A percentile compares a stretch with the other conserved stretches of the same genome.
These are phyloP conservation scores for Clarias platycephalus DNA, from an alignment of 2,797 vertebrate genomes.

Conservation along the genomic window DNA sequence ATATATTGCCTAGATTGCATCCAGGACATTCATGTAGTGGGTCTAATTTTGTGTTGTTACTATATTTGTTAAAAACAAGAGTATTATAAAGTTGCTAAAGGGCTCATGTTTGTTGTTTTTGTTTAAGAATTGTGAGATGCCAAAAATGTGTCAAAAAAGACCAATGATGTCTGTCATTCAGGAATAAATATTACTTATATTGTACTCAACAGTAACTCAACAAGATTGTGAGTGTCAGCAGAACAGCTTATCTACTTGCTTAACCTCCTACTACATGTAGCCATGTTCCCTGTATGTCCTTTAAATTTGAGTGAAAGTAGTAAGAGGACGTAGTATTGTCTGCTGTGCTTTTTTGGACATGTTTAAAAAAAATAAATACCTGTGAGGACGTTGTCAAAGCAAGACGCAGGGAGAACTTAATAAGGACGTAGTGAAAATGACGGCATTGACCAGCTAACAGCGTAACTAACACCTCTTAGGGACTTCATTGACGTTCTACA, in stretches of 20 bases:
- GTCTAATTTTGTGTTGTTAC: constrained; percentile 16
- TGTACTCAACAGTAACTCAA: background rate
- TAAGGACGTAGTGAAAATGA: too few relatives aligned
- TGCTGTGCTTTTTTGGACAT: too few relatives aligned
- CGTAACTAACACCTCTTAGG: too few relatives aligned
- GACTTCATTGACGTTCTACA: too few relatives aligned
- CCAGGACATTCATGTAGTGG: background rate
- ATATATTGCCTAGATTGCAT: constrained; percentile 17
- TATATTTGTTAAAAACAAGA: constrained; percentile 21
- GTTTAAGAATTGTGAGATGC: background rate
- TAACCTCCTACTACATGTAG: too few relatives aligned
- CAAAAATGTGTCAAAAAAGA: background rate
- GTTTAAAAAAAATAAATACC: too few relatives aligned
- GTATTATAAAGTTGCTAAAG: background rate
- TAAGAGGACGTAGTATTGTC: too few relatives aligned
- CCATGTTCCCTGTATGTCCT: too few relatives aligned
- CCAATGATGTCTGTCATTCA: background rate
- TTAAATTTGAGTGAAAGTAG: too few relatives aligned
- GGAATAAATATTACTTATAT: background rate
- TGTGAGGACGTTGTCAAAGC: too few relatives aligned
- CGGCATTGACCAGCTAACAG: too few relatives aligned
- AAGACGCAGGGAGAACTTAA: too few relatives aligned
- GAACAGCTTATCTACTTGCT: background rate
- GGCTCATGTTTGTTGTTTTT: constrained; percentile 8
- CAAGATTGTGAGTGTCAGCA: background rate